Percentiles rank a stretch among this genome's conserved stretches.
Evolutionary conservation across 2,797 vertebrate genomes (phyloP).

Genomic region (Rhodeus uyekii): DNA sequence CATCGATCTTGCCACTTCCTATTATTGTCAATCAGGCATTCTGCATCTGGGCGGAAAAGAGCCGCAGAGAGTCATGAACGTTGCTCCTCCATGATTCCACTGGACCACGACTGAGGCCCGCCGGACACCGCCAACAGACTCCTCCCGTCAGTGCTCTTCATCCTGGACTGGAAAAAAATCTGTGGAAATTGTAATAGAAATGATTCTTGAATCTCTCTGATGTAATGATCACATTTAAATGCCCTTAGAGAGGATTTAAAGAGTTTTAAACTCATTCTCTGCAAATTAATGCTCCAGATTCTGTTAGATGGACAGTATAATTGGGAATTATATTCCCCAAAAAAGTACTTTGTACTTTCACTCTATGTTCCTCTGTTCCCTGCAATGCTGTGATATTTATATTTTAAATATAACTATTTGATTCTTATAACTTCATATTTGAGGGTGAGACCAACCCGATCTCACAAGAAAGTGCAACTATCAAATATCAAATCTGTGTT

Average conservation of each 20-base stretch:
- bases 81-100: slow-evolving; percentile 17
- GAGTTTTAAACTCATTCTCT: neutral
- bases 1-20: slow-evolving; percentile 82
- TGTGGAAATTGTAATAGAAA: no score
- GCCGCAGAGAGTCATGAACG: slow-evolving; percentile 42
- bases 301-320: neutral
- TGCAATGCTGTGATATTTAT: neutral
- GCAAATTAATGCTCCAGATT: no score
- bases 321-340: neutral
- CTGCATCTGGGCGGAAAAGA: slow-evolving; percentile 63
- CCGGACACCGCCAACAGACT: neutral
- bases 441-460: neutral
- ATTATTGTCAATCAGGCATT: slow-evolving; percentile 80
- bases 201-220: neutral
- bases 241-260: neutral
- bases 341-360: neutral
- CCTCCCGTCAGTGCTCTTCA: no score
- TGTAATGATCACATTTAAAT: neutral
- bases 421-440: neutral
- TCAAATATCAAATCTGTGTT: no score
- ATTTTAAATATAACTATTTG: neutral
- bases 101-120: neutral
- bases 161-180: neutral
- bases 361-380: neutral
- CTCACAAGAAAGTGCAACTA: neutral